These are phyloP conservation scores for Brienomyrus brachyistius DNA, from an alignment of 2,113 vertebrate species.

Conservation along the genomic window DNA sequence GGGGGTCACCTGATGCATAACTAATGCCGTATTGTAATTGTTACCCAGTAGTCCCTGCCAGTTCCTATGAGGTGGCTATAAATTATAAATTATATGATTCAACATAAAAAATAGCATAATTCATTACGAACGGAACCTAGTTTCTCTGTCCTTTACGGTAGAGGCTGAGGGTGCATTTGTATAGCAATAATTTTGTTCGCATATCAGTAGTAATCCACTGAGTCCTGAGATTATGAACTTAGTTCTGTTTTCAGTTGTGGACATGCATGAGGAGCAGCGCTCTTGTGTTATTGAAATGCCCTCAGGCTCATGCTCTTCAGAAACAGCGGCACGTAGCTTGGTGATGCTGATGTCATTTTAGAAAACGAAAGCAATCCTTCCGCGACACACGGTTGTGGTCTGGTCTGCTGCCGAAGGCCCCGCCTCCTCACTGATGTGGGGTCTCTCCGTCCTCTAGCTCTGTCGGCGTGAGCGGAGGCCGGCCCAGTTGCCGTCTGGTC, in stretches of 20 bases:
- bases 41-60: neutral
- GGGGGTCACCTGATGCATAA: neutral
- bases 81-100: constrained; percentile 7
- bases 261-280: neutral
- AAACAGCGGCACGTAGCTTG: neutral
- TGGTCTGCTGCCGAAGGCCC: neutral
- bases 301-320: neutral
- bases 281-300: neutral
- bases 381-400: neutral
- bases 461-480: neutral
- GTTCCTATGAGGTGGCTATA: neutral
- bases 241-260: neutral
- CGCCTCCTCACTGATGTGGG: neutral
- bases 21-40: neutral
- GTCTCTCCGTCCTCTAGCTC: neutral
- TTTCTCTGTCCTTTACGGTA: neutral
- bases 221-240: neutral
- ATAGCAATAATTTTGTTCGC: neutral
- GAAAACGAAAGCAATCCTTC: neutral
- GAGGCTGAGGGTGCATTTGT: neutral
- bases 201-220: neutral
- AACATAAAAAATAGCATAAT: neutral
- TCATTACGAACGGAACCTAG: neutral
- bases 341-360: neutral
- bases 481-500: no score